A percentile compares a stretch with the other conserved stretches of the same genome.
Conservation (phyloP, 2,797 vertebrate species). For the Moxostoma hubbsi region DNA sequence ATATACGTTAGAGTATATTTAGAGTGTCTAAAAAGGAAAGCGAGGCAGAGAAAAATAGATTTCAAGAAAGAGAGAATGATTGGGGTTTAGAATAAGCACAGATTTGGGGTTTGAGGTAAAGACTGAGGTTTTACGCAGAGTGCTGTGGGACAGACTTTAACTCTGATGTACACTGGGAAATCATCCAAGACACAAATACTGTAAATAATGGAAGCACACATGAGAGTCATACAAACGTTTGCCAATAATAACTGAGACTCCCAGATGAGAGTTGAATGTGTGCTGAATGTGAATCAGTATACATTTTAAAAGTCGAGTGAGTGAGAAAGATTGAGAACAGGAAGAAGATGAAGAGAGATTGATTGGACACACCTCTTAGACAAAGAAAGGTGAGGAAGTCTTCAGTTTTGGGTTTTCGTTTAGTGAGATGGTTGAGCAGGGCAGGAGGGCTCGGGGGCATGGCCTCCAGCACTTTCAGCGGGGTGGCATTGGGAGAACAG, state of each 20-base stretch:
- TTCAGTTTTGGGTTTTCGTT: constrained; percentile 94
- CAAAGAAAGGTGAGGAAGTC: constrained; percentile 97
- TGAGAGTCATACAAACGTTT: background rate
- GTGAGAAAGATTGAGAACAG: background rate
- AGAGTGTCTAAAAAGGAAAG: constrained; percentile 7
- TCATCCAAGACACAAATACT: constrained; percentile 33
- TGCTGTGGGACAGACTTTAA: constrained; percentile 15
- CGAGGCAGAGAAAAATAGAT: background rate
- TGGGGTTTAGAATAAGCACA: constrained; percentile 43
- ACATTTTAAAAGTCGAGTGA: constrained; percentile 2
- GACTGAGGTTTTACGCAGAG: constrained; percentile 8
- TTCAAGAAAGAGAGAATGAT: too few species aligned
- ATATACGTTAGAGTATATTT: background rate
- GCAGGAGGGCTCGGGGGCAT: constrained; percentile 82
- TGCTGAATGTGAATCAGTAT: background rate
- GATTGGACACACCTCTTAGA: constrained; percentile 85
- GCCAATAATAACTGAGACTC: constrained; percentile 8
- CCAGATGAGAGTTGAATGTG: constrained; percentile 7
- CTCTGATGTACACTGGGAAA: constrained; percentile 20
- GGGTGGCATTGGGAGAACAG: constrained; percentile 88
- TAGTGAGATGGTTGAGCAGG: constrained; percentile 89
- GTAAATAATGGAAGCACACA: constrained; percentile 30
- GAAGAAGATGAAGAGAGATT: background rate
- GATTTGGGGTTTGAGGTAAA: constrained; percentile 35
- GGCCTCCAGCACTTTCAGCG: constrained; percentile 84